phyloP scores from a whole-genome alignment of 2,888 invertebrate genomes.

The Drosophila testacea region DNA sequence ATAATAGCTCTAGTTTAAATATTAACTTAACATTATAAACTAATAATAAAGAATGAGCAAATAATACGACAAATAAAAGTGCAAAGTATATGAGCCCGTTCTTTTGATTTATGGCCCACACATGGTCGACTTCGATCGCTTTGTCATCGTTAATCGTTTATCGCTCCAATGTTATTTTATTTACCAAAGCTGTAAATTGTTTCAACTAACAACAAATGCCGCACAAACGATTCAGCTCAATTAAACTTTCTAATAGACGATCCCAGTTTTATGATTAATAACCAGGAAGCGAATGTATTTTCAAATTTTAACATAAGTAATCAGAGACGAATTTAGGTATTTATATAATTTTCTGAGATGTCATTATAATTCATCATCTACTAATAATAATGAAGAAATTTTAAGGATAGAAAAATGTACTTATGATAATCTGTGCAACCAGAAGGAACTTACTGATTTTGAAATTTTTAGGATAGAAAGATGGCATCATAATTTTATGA shows the following conservation, averaged over 20 bases:
- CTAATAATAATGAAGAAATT: too few relatives aligned
- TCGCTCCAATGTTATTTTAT: conserved; percentile 41
- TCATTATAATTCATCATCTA: too few relatives aligned
- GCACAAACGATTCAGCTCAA: background rate
- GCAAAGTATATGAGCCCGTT: conserved; percentile 29
- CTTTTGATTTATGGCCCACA: conserved; percentile 65
- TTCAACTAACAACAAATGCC: conserved; percentile 16
- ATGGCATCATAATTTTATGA: too few relatives aligned
- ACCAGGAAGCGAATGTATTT: background rate
- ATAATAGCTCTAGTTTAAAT: conserved; percentile 31
- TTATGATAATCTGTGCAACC: too few relatives aligned
- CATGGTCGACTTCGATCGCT: conserved; percentile 55
- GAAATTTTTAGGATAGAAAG: too few relatives aligned
- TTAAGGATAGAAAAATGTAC: too few relatives aligned
- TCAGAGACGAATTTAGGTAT: background rate
- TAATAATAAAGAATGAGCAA: conserved; percentile 73
- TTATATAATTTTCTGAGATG: too few relatives aligned
- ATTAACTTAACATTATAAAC: conserved; percentile 35
- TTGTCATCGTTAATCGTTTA: conserved; percentile 58
- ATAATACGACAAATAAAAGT: conserved; percentile 54
- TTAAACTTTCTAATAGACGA: background rate
- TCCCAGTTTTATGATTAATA: conserved; percentile 7
- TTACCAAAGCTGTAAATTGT: conserved; percentile 65
- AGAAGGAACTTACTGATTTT: too few relatives aligned
- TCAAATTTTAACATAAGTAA: background rate